Evolutionary conservation across 2,888 invertebrate genomes (phyloP).

Genomic region (Pyrrhopygopsis socrates): DNA sequence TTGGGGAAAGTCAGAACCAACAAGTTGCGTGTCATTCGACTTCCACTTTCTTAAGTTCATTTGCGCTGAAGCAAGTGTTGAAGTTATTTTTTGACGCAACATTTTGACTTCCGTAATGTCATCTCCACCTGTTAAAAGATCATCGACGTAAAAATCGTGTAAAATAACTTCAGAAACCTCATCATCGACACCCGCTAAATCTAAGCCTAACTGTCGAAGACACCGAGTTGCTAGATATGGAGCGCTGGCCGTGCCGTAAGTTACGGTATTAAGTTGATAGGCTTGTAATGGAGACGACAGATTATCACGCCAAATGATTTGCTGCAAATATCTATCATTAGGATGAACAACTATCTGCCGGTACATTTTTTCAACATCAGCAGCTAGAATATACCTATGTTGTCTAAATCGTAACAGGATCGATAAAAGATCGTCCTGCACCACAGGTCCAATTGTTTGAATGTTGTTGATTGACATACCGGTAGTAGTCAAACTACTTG

Average conservation of each 20-base stretch:
- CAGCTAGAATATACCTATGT: constrained; percentile 73
- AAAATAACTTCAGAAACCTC: constrained; percentile 66
- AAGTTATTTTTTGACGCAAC: constrained; percentile 55
- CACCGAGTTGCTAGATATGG: constrained; percentile 82
- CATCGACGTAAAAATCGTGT: constrained; percentile 83
- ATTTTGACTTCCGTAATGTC: constrained; percentile 36
- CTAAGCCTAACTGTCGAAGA: constrained; percentile 77
- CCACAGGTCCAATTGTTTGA: constrained; percentile 73
- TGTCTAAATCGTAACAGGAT: constrained; percentile 77
- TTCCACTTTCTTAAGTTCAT: constrained; percentile 81
- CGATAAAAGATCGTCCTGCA: constrained; percentile 81
- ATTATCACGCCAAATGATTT: constrained; percentile 79
- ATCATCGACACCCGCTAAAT: constrained; percentile 63
- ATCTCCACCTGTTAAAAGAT: constrained; percentile 64
- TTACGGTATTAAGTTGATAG: constrained; percentile 80
- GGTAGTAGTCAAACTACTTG: constrained; percentile 33
- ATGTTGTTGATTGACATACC: constrained; percentile 74
- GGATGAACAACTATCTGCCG: constrained; percentile 53
- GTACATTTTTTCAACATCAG: constrained; percentile 84
- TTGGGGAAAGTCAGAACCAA: constrained; percentile 11
- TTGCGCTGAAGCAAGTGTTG: constrained; percentile 69
- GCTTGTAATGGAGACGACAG: constrained; percentile 45
- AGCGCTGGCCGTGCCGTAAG: constrained; percentile 83
- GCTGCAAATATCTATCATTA: constrained; percentile 48
- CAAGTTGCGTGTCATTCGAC: constrained; percentile 70